Evolutionary conservation across 2,113 vertebrate species (phyloP).

Genomic region (Lota lota): DNA sequence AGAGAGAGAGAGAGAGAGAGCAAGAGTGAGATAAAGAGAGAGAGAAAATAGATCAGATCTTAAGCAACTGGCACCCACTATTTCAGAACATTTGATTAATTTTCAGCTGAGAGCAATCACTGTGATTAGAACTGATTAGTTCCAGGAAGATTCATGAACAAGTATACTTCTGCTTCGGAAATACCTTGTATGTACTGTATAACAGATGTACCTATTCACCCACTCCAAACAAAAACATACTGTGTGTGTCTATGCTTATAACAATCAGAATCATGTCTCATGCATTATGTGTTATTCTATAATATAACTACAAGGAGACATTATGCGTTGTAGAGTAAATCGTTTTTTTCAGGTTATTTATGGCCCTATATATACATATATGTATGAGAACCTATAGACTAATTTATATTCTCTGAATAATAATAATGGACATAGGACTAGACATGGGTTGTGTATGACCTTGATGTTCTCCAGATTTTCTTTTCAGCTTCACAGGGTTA

Average conservation of each 20-base stretch:
- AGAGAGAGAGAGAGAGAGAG: slow-evolving; percentile 38
- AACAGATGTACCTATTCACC: slow-evolving; percentile 40
- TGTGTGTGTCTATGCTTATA: too few species aligned
- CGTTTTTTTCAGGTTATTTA: too few species aligned
- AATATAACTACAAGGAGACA: too few species aligned
- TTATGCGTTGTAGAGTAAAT: too few species aligned
- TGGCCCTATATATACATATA: too few species aligned
- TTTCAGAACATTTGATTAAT: slow-evolving; percentile 75
- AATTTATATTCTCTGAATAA: too few species aligned
- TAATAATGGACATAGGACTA: neutral
- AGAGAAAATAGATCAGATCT: slow-evolving; percentile 61
- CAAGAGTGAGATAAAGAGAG: slow-evolving; percentile 41
- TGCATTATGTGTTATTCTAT: too few species aligned
- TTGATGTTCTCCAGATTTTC: neutral
- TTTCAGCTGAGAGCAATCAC: slow-evolving; percentile 73
- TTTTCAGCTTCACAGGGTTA: neutral
- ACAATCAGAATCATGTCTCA: too few species aligned
- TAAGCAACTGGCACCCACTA: slow-evolving; percentile 74
- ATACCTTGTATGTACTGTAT: slow-evolving; percentile 47
- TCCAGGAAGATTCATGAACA: slow-evolving; percentile 53
- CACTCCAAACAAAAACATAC: slow-evolving; percentile 19
- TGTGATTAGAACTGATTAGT: slow-evolving; percentile 74
- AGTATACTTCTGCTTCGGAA: slow-evolving; percentile 41
- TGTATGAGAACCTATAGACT: too few species aligned
- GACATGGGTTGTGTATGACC: neutral